phyloP scores from a whole-genome alignment of 2,797 vertebrate genomes.

The Eidolon dupreanum region DNA sequence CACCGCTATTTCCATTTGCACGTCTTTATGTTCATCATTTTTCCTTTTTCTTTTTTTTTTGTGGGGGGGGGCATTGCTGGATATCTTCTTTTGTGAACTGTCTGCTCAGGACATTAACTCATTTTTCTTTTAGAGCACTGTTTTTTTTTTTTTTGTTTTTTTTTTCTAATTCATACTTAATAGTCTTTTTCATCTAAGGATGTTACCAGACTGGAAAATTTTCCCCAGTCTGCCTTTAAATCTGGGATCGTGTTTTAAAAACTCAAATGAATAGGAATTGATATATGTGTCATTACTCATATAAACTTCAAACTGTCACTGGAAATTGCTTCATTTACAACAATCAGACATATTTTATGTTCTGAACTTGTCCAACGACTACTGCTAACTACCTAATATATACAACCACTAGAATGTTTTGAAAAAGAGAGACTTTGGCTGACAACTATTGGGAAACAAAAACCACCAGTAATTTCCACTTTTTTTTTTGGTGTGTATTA shows the following conservation, averaged over 20 bases:
- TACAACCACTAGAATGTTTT: neutral
- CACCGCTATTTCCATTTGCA: neutral
- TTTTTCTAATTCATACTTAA: neutral
- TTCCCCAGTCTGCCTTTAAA: conserved; percentile 16
- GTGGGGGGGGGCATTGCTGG: neutral
- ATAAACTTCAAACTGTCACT: neutral
- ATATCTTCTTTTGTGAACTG: neutral
- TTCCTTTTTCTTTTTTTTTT: neutral
- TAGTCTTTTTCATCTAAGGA: neutral
- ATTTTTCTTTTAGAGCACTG: neutral
- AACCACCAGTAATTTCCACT: neutral
- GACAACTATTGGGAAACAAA: neutral
- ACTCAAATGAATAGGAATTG: neutral
- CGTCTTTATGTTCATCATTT: neutral
- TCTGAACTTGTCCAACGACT: neutral
- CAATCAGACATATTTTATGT: neutral
- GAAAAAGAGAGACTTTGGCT: neutral
- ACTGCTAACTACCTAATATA: neutral
- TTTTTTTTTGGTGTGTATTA: neutral
- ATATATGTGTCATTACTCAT: neutral
- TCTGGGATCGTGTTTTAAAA: neutral
- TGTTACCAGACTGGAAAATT: neutral
- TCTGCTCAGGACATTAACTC: neutral
- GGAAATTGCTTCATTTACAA: neutral
- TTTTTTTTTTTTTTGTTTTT: neutral